Percentiles rank a stretch among this genome's conserved stretches.
These are phyloP conservation scores for Falco punctatus DNA, from an alignment of 2,113 vertebrate species.

Conservation along the genomic window DNA sequence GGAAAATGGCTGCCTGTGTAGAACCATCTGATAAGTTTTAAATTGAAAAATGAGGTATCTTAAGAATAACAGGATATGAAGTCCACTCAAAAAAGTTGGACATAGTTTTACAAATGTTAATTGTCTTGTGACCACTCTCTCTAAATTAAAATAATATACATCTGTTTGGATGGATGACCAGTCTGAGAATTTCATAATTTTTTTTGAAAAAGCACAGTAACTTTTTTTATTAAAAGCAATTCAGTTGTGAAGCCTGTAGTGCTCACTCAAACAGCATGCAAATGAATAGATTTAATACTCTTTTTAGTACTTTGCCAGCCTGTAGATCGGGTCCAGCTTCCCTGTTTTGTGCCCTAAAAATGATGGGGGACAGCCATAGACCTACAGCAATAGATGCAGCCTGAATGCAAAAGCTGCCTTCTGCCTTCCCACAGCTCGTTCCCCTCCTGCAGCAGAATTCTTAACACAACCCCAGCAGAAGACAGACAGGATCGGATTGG, in stretches of 20 bases:
- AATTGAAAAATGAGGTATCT: background rate
- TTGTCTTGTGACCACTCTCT: conserved; percentile 25
- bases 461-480: background rate
- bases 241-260: background rate
- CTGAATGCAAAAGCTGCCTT: background rate
- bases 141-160: background rate
- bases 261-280: background rate
- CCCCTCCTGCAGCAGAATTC: background rate
- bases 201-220: background rate
- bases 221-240: background rate
- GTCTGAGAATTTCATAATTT: background rate
- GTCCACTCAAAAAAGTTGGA: background rate
- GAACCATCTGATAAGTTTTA: background rate
- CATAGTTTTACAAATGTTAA: background rate
- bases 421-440: background rate
- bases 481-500: background rate
- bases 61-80: background rate
- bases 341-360: background rate
- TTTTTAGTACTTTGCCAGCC: background rate
- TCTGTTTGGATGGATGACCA: conserved; percentile 10
- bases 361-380: background rate
- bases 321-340: background rate
- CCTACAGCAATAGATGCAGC: background rate
- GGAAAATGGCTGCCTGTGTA: background rate
- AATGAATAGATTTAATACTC: background rate